phyloP scores from a whole-genome alignment of 1,140 invertebrate species.

The Nebria ingens region DNA sequence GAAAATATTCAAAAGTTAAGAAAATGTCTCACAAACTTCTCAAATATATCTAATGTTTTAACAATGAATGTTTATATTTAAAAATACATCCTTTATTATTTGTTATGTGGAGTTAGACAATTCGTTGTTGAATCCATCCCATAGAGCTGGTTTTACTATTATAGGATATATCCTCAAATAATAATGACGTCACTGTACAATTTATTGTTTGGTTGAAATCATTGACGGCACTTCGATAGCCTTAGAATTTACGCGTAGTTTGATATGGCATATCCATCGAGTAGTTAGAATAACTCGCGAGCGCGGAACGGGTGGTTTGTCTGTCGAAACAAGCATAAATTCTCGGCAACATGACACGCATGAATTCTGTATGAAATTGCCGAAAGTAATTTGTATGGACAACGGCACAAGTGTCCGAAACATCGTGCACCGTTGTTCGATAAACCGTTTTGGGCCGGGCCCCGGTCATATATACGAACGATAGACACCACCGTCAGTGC shows the following conservation, averaged over 20 bases:
- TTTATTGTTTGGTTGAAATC: constrained; percentile 1
- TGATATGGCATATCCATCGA: neutral
- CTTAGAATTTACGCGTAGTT: constrained; percentile 2
- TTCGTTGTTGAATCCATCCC: no score
- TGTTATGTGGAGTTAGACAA: no score
- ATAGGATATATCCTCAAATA: no score
- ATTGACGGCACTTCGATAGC: neutral
- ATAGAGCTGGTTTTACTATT: no score
- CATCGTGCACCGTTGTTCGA: neutral
- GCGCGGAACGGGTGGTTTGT: neutral
- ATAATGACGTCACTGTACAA: no score
- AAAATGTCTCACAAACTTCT: no score
- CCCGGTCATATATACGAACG: neutral
- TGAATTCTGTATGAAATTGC: constrained; percentile 9
- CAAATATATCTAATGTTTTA: no score
- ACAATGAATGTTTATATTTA: no score
- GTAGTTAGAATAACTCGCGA: neutral
- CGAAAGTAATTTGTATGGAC: constrained; percentile 8
- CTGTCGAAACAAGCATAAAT: constrained; percentile 7
- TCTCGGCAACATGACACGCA: neutral
- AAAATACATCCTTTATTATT: no score
- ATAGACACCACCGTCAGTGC: neutral
- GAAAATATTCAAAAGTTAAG: no score
- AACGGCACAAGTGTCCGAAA: neutral
- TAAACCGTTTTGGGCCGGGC: neutral